Conservation (phyloP, 1,140 invertebrate species). For the Parapsyche elsis region DNA sequence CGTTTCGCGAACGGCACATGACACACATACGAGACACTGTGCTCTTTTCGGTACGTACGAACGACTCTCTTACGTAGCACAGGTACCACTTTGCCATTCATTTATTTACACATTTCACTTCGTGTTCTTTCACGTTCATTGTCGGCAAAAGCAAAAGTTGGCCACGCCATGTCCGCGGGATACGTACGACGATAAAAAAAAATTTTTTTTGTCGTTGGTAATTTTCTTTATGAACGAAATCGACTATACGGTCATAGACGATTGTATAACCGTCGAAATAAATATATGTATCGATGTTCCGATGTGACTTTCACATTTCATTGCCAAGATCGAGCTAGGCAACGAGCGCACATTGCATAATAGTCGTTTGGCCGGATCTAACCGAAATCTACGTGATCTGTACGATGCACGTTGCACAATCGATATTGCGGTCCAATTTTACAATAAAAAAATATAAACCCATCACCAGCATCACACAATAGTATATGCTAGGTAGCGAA, state of each 20-base stretch:
- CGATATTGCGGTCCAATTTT: no score
- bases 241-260: neutral
- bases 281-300: conserved; percentile 14
- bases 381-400: conserved; percentile 17
- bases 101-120: neutral
- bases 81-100: neutral
- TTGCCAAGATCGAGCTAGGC: conserved; percentile 31
- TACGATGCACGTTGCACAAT: neutral
- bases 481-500: no score
- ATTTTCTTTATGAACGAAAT: neutral
- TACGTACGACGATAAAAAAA: neutral
- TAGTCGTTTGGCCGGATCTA: neutral
- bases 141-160: conserved; percentile 26
- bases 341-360: neutral
- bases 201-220: neutral
- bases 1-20: neutral
- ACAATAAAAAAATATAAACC: no score
- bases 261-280: neutral
- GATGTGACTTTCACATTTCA: conserved; percentile 43
- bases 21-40: conserved; percentile 9
- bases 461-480: no score
- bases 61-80: no score
- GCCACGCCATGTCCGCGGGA: neutral
- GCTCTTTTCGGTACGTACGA: no score
- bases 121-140: conserved; percentile 8